Evolutionary conservation across 30 jellyfish, hydroid and myxozoan species (phyloP), one percentile per base, ranked within the genome.

Genomic region (Pseudorhiza aurosa): DNA sequence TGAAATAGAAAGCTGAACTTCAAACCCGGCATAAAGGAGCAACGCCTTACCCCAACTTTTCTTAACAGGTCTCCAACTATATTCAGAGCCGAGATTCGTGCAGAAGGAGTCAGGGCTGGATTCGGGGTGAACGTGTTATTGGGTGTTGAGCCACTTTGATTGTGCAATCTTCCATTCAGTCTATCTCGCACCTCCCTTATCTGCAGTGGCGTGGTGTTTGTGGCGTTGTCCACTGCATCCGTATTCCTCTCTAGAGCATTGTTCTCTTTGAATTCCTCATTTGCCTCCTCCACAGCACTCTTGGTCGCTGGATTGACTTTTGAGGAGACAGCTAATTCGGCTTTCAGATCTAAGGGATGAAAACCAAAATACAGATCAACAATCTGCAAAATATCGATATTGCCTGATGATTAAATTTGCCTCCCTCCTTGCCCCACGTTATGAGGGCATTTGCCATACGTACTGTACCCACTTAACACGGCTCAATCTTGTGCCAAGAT

Each of bases 1-100:
- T n/a, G n/a, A n/a, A n/a, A n/a, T n/a, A n/a, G n/a, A n/a, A n/a
- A n/a, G n/a, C n/a, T n/a, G n/a, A n/a, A n/a, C n/a, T n/a, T n/a
- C n/a, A n/a, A n/a, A 30, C 33, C 11, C 19, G 25, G 17, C 8
- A 62, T 1, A 27, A n/a, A n/a, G n/a, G n/a, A n/a, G n/a, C n/a
- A n/a, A n/a, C n/a, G n/a, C 72, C 99, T 80, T 74, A 93, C 99
- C 83, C 99, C 99, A 67, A 93, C 99, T 74, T 93, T 93, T 72
- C 99, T 51, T 22, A 93, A 87, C 21, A 93, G 81, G 76, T 93
- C 99, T 1, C 99, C 96, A 29, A 93, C 99, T 4, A 93, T 93
- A 68, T 93, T 93, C 59, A 93, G 47, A 2, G 99, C 99, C 0
- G 99, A 93, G 28, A 93, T 93, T 58, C 99, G 63, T n/a, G 99